Conservation (phyloP, 2,888 invertebrate genomes). For the Elaeidobius kamerunicus region DNA sequence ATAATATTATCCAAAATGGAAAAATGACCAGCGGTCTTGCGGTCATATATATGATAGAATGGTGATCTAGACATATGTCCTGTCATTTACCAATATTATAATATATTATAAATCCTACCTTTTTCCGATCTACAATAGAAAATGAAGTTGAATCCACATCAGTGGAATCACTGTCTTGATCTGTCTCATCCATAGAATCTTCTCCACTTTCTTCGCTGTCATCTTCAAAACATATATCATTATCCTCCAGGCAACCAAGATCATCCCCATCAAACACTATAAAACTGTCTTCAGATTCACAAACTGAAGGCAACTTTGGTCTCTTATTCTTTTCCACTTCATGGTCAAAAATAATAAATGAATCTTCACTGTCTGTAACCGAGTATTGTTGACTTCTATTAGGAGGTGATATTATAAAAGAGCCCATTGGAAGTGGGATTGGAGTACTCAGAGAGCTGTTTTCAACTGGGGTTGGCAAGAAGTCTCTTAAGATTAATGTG, state of each 20-base stretch:
- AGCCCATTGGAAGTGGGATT: constrained; percentile 10
- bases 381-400: neutral
- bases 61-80: too few relatives aligned
- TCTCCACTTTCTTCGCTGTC: constrained; percentile 23
- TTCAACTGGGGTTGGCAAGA: constrained; percentile 4
- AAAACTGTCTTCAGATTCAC: constrained; percentile 59
- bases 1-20: too few relatives aligned
- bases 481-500: constrained; percentile 21
- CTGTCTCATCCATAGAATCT: constrained; percentile 9
- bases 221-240: constrained; percentile 24
- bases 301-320: constrained; percentile 20
- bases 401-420: constrained; percentile 1
- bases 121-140: constrained; percentile 8
- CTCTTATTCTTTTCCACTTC: constrained; percentile 4
- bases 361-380: constrained; percentile 21
- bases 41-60: too few relatives aligned
- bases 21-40: too few relatives aligned
- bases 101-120: constrained; percentile 21
- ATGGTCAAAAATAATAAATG: constrained; percentile 16
- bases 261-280: constrained; percentile 53
- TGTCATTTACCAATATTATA: too few relatives aligned
- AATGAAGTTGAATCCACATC: constrained; percentile 25
- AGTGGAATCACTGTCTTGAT: constrained; percentile 22
- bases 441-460: constrained; percentile 1
- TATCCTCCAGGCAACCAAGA: constrained; percentile 21